These are phyloP conservation scores for Scylla paramamosain DNA, from an alignment of 1,140 invertebrate genomes.

Conservation along the genomic window DNA sequence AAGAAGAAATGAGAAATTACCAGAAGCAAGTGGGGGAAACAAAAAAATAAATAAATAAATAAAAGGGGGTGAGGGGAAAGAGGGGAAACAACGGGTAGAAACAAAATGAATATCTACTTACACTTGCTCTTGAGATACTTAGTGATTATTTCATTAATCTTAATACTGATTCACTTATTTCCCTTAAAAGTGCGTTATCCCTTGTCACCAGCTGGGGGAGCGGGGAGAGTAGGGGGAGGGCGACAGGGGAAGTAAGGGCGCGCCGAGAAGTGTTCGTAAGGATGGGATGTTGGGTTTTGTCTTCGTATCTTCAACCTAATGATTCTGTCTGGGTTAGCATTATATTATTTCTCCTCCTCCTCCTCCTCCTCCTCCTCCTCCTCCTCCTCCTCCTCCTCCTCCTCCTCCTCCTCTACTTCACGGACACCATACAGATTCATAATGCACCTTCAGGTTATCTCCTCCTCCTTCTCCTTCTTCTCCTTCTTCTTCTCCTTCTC, in stretches of 20 bases:
- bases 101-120: neutral
- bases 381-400: slow-evolving; percentile 7
- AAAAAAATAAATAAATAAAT: neutral
- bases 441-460: neutral
- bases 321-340: neutral
- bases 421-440: neutral
- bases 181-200: neutral
- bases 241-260: too few species aligned
- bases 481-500: neutral
- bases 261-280: too few species aligned
- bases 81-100: neutral
- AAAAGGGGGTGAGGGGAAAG: neutral
- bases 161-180: slow-evolving; percentile 24
- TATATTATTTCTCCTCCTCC: neutral
- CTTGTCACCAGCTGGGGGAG: too few species aligned
- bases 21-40: too few species aligned
- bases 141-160: slow-evolving; percentile 4
- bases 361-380: neutral
- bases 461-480: neutral
- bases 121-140: neutral
- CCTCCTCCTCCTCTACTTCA: neutral
- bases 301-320: neutral
- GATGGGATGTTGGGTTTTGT: neutral
- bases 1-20: too few species aligned
- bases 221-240: too few species aligned